Evolutionary conservation across 2,113 vertebrate genomes (phyloP), one percentile per base, ranked within the genome.

Genomic region (Podarcis muralis): DNA sequence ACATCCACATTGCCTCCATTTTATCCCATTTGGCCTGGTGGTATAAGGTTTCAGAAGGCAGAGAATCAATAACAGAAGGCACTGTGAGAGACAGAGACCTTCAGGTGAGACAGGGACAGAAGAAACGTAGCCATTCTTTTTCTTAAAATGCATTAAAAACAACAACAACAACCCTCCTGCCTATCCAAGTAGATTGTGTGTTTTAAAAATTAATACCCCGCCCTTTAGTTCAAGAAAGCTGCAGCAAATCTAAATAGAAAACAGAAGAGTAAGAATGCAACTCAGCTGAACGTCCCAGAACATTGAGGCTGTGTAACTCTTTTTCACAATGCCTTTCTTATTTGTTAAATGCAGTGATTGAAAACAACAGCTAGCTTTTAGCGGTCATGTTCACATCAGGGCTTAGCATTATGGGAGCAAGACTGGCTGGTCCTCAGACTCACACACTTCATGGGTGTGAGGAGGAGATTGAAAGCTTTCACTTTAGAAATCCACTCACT

Each of bases 51-150:
- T 88, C 71, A 53, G 62, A 83, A 77, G 59, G 68, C 72, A 68
- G 15, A 76, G 74, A 27, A 88, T 88, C 87, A 88, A 88, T 77
- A 83, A 40, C 23, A 78, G 40, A 77, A 35, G 23, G 48, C 25
- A 62, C 59, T 5, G 62, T 68, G 35, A 43, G 48, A 74, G 35
- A 72, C 66, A 43, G 35, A 79, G 59, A 40, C 43, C 68, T 79
- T 89, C 37, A 66, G 53, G 35, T 53, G 72, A 82, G 57, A 81
- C 22, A 81, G 30, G 66, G 30, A 72, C 13, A 53, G 69, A 59
- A 53, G 48, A 53, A 72, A 43, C 48, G 22, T 40, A 71, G 23
- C 76, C 40, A 9, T 59, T 32, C 65, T 32, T 59, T 80, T 62
- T 32, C 59, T 13, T 6, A 72, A 59, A 89, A 32, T 23, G 18